Evolutionary conservation across 1,140 invertebrate genomes (phyloP), one percentile per base, ranked within the genome.

Genomic region (Triops longicaudatus): DNA sequence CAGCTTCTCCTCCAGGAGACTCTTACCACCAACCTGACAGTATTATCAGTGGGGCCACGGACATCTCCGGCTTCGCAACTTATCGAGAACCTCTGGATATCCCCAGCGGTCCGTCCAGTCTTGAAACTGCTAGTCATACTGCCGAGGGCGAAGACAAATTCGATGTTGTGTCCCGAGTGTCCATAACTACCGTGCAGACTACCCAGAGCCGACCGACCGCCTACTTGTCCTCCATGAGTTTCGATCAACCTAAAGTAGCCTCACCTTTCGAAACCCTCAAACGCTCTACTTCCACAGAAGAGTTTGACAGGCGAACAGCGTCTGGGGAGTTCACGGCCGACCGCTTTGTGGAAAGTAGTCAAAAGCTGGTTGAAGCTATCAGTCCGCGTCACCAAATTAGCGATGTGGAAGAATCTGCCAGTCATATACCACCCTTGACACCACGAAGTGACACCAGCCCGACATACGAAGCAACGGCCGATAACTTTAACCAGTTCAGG

Each of bases 401-500:
- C 2, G 22, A 63, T 1, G 10, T 14, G 9, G 50, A 63, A 63
- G 50, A 22, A n/a, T 63, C 50, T 22, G n/a, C 50, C 17, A 63
- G n/a, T 22, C n/a, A 63, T 14, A 6, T 63, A 17, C 50, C 41
- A 17, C 76, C 37, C 14, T 75, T 77, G 26, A 77, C 76, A 14
- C 76, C 72, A 22, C 72, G 72, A 12, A 77, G 76, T 42, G 76
- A 77, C 41, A 73, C 73, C 26, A 77, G 76, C 76, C 17, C 50
- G 0, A 63, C 50, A 14, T 63, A 63, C 22, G 50, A 63, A 22
- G 17, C 50, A 63, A 14, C 50, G 14, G 50, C 22, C 4, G 50
- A 63, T n/a, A 63, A 63, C n/a, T 63, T 63, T 63, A 63, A 63
- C 50, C 50, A 17, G 7, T 63, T 63, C 50, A 17, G 50, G 14